phyloP scores from a whole-genome alignment of 23 tunicate genomes.

The Botrylloides violaceus region DNA sequence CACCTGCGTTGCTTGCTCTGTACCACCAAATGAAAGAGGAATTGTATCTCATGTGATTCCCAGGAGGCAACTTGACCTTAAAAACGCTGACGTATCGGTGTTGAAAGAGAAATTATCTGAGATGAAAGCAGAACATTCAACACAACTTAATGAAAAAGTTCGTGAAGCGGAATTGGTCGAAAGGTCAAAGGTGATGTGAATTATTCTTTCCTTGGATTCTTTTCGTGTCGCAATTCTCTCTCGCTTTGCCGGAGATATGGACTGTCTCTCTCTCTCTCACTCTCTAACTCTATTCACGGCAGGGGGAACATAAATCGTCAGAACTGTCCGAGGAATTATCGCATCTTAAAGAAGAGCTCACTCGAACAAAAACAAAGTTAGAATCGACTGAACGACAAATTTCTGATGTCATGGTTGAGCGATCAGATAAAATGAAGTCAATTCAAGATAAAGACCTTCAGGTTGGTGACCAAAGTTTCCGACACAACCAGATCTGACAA shows the following conservation, averaged over 20 bases:
- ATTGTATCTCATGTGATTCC: no score
- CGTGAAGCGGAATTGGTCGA: slow-evolving; percentile 64
- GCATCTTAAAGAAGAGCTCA: slow-evolving; percentile 46
- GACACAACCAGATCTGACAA: slow-evolving; percentile 35
- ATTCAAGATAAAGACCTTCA: slow-evolving; percentile 67
- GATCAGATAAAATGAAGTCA: slow-evolving; percentile 48
- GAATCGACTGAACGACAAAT: slow-evolving; percentile 66
- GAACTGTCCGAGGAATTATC: slow-evolving; percentile 32
- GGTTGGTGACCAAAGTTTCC: slow-evolving; percentile 11
- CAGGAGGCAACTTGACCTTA: slow-evolving; percentile 33
- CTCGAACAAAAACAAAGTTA: slow-evolving; percentile 44
- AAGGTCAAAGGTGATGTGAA: slow-evolving; percentile 53
- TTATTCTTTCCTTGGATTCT: no score
- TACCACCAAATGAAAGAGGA: no score
- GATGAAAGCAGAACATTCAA: slow-evolving; percentile 46
- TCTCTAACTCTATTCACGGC: no score
- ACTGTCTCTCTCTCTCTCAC: no score
- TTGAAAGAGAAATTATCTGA: slow-evolving; percentile 51
- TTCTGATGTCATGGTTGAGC: slow-evolving; percentile 48
- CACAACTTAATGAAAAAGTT: slow-evolving; percentile 42
- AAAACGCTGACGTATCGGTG: slow-evolving; percentile 33
- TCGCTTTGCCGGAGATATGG: no score
- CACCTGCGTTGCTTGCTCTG: no score
- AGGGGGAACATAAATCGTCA: slow-evolving; percentile 45
- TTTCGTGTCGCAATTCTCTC: no score